Evolutionary conservation across 2,797 vertebrate genomes (phyloP), one percentile per base, ranked within the genome.

Genomic region (Brachyrhaphis roseni): DNA sequence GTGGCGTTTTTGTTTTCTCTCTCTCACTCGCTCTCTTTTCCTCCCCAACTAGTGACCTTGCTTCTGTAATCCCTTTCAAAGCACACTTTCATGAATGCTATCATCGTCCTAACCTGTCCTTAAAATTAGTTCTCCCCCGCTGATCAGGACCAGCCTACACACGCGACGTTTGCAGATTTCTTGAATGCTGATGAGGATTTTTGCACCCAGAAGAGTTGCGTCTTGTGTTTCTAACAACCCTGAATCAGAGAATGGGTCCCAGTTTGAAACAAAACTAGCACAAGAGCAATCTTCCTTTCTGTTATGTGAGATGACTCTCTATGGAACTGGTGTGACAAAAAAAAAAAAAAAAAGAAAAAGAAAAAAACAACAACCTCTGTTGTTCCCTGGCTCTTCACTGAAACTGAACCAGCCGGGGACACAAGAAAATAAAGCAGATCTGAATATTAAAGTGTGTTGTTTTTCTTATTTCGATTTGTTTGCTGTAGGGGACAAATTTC

Each of bases 21-120:
- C 84, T 86, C 72, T 18, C 39, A 1, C 36, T 45, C 68, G n/a
- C 23, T 43, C 23, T 20, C 66, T 43, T 10, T 28, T 10, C 43
- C 68, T 23, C n/a, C 43, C 41, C 26, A 72, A 79, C 71, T 77
- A 49, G 78, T 94, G 93, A 94, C 94, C 93, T 94, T 94, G 92
- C 84, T 82, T 11, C 80, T 55, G 53, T 86, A 90, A 90, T 90
- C 85, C 74, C 78, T 93, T 91, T 90, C 78, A 88, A 86, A 92
- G 82, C 87, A 66, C 88, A 92, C 85, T 90, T 92, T 89, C 86
- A 83, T 72, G 78, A 83, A 89, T 89, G 83, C 77, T 49, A 78
- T 72, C 82, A 53, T 88, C 86, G 84, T 88, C 88, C 89, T 89
- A 85, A 87, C 80, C 85, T 71, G 51, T 81, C 79, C 84, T 89